These are phyloP conservation scores for Dendrolimus kikuchii DNA, from an alignment of 1,140 invertebrate species.

Conservation along the genomic window DNA sequence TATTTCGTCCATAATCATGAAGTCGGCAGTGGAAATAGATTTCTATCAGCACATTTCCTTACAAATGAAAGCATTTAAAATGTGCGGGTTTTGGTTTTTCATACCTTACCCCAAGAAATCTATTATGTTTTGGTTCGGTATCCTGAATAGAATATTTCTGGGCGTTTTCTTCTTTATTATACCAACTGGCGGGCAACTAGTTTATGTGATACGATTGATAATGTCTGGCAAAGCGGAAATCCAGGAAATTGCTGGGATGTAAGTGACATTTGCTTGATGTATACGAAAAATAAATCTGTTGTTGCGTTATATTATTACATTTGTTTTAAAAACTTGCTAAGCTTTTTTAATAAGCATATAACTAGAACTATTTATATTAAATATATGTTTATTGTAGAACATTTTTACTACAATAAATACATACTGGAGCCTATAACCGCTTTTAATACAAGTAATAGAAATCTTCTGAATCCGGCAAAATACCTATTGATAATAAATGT, in stretches of 20 bases:
- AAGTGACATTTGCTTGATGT: constrained; percentile 12
- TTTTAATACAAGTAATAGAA: no score
- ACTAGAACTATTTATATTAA: no score
- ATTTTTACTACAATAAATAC: no score
- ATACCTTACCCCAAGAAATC: constrained; percentile 17
- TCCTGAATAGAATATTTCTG: constrained; percentile 10
- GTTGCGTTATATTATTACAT: no score
- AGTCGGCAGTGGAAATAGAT: constrained; percentile 11
- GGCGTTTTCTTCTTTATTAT: constrained; percentile 17
- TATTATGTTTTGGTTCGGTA: constrained; percentile 16
- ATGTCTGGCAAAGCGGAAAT: constrained; percentile 17
- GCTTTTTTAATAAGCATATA: no score
- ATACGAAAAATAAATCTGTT: background rate
- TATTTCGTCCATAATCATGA: constrained; percentile 16
- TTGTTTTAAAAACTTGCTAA: no score
- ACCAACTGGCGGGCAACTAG: constrained; percentile 15
- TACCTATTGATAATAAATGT: no score
- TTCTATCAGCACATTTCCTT: constrained; percentile 18
- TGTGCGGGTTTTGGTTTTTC: constrained; percentile 23
- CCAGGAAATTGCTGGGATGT: constrained; percentile 23
- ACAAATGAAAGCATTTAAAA: constrained; percentile 17
- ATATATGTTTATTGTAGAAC: no score
- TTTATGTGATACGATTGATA: constrained; percentile 20
- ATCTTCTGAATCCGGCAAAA: no score
- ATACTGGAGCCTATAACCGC: no score